These are phyloP conservation scores for Ligdia adustata DNA, from an alignment of 2,888 invertebrate species.

Conservation along the genomic window DNA sequence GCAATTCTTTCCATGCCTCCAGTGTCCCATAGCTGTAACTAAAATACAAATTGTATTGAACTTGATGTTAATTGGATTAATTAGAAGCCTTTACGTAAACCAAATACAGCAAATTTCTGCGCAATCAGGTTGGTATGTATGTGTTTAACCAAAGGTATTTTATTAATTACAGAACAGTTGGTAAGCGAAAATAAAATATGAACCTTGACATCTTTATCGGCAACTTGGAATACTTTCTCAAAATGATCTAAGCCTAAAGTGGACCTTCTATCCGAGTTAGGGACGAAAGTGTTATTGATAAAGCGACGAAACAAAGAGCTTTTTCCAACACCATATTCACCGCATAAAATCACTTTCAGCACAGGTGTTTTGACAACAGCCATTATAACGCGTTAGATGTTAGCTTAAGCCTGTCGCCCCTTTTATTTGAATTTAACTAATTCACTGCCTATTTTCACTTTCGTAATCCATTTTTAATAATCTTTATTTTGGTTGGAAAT, in stretches of 20 bases:
- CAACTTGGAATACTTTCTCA: constrained; percentile 90
- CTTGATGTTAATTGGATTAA: constrained; percentile 20
- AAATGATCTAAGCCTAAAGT: constrained; percentile 96
- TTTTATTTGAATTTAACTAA: too few relatives aligned
- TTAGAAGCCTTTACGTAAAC: constrained; percentile 15
- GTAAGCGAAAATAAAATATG: not conserved
- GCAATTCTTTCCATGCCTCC: constrained; percentile 98
- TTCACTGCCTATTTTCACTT: too few relatives aligned
- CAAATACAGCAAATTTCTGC: too few relatives aligned
- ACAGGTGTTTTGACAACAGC: constrained; percentile 93
- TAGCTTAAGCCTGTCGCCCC: too few relatives aligned
- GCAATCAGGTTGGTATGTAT: too few relatives aligned
- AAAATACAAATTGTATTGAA: constrained; percentile 39
- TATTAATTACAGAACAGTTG: not conserved
- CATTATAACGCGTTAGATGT: too few relatives aligned
- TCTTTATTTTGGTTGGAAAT: too few relatives aligned
- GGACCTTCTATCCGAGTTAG: constrained; percentile 91
- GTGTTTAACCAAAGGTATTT: too few relatives aligned
- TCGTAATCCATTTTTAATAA: too few relatives aligned
- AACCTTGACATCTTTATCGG: constrained; percentile 91
- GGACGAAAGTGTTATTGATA: constrained; percentile 94
- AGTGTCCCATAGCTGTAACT: constrained; percentile 98
- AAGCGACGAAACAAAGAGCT: constrained; percentile 96
- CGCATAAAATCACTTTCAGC: constrained; percentile 96
- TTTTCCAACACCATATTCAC: constrained; percentile 98